Conservation (phyloP, 2,113 vertebrate genomes). For the Alectura lathami region DNA sequence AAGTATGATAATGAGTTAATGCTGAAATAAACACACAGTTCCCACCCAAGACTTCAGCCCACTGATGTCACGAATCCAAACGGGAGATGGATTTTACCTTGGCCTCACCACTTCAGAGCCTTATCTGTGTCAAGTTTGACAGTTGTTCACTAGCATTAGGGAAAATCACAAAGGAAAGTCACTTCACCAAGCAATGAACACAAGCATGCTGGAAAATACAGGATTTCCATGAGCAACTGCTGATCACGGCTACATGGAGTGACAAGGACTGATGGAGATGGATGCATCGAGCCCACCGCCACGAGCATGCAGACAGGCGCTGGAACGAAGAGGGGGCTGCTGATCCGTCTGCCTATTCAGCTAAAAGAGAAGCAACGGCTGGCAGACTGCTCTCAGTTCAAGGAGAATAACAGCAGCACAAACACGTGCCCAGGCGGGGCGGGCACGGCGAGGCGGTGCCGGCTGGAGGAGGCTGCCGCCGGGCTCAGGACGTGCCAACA, state of each 20-base stretch:
- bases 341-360: background rate
- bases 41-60: constrained; percentile 50
- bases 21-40: constrained; percentile 9
- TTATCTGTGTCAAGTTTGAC: background rate
- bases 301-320: background rate
- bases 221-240: background rate
- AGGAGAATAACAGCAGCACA: constrained; percentile 31
- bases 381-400: constrained; percentile 50
- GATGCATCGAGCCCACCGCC: background rate
- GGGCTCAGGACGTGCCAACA: background rate
- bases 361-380: background rate
- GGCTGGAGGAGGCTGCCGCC: background rate
- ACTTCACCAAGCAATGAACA: constrained; percentile 12
- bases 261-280: background rate
- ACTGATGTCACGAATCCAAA: background rate
- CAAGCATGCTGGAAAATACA: constrained; percentile 41
- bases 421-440: background rate
- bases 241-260: accelerated
- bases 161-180: constrained; percentile 56
- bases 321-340: background rate
- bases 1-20: constrained; percentile 78
- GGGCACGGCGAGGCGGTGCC: background rate
- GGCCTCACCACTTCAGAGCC: background rate
- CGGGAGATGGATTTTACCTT: background rate
- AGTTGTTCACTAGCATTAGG: constrained; percentile 14